These are phyloP conservation scores for Spongilla lacustris DNA, from an alignment of 37 sponge, comb jelly and placozoan species.

Conservation along the genomic window DNA sequence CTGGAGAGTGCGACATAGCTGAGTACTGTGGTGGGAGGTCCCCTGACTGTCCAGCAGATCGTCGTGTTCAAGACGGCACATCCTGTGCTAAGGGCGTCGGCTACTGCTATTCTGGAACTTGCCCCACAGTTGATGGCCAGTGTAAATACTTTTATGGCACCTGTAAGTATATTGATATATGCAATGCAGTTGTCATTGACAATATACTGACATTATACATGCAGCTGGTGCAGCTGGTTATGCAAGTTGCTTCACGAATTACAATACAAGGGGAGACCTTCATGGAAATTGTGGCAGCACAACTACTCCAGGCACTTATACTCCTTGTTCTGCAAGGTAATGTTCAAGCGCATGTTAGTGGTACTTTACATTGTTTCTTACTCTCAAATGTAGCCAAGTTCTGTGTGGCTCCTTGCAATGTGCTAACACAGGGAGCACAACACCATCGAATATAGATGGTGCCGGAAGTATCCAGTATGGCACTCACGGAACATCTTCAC, in stretches of 20 bases:
- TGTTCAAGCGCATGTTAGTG: too few species aligned
- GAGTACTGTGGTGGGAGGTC: conserved; percentile 56
- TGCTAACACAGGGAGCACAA: too few species aligned
- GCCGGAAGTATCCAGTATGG: too few species aligned
- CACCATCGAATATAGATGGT: too few species aligned
- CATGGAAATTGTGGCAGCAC: conserved; percentile 57
- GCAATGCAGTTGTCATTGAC: too few species aligned
- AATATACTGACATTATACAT: too few species aligned
- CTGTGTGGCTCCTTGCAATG: too few species aligned
- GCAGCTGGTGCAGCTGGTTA: conserved; percentile 9
- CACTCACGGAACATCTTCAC: too few species aligned
- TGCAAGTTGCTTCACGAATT: conserved; percentile 8
- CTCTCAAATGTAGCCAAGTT: too few species aligned
- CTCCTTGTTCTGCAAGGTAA: conserved; percentile 12
- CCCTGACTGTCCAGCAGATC: conserved; percentile 56
- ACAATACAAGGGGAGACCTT: conserved; percentile 34
- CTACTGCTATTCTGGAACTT: conserved; percentile 44
- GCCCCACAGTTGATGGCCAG: conserved; percentile 24
- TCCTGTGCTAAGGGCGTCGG: conserved; percentile 32
- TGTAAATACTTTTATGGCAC: conserved; percentile 27
- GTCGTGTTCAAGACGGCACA: conserved; percentile 19
- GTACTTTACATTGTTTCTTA: too few species aligned
- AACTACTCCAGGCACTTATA: background rate
- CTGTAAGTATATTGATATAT: background rate
- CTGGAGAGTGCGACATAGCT: conserved; percentile 53